Conservation (phyloP, 2,888 invertebrate species). For the Diplazon laetatorius region DNA sequence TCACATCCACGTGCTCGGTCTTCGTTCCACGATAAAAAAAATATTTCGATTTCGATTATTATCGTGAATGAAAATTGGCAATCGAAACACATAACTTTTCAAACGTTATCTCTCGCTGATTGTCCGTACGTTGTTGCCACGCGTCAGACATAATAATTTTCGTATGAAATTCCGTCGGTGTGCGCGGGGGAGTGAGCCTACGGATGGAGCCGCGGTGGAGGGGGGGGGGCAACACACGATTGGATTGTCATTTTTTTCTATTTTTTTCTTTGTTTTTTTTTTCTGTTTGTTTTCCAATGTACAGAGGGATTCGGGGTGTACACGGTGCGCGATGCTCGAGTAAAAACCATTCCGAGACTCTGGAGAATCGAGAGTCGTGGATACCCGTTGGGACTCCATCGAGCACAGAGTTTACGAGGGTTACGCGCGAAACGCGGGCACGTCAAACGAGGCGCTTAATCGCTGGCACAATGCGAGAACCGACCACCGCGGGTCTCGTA, state of each 20-base stretch:
- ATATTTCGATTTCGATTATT: background rate
- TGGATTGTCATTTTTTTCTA: conserved; percentile 41
- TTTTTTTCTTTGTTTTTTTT: conserved; percentile 25
- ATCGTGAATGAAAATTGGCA: background rate
- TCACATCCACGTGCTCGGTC: conserved; percentile 2
- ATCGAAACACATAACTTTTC: background rate
- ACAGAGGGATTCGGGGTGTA: conserved; percentile 8
- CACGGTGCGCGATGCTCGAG: conserved; percentile 1
- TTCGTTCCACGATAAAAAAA: no score
- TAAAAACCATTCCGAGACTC: conserved; percentile 36
- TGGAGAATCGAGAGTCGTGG: conserved; percentile 48
- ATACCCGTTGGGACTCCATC: conserved; percentile 58
- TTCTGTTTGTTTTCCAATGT: conserved; percentile 25
- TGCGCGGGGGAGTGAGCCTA: background rate
- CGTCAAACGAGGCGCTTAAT: conserved; percentile 75
- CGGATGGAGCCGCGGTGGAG: no score
- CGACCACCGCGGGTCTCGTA: conserved; percentile 64
- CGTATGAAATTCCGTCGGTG: conserved; percentile 1
- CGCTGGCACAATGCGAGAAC: conserved; percentile 73
- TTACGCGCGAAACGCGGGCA: conserved; percentile 52
- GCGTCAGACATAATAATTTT: conserved; percentile 8
- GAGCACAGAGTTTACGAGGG: conserved; percentile 61
- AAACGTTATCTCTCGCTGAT: conserved; percentile 3
- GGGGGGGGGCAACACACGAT: conserved; percentile 1
- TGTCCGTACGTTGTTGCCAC: conserved; percentile 3